phyloP scores from a whole-genome alignment of 2,888 invertebrate species.

The Chironomus riparius region DNA sequence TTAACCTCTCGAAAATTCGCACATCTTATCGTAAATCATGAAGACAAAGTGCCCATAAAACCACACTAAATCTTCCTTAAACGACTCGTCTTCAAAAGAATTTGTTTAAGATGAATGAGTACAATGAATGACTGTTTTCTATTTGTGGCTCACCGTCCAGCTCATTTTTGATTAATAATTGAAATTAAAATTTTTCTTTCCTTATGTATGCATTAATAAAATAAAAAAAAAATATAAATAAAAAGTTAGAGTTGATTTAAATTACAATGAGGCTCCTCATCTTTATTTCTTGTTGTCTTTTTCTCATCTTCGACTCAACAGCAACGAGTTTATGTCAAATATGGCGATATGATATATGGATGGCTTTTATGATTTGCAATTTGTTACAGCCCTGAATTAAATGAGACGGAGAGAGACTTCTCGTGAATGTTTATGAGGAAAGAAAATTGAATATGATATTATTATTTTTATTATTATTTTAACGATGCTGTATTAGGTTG shows the following conservation, averaged over 20 bases:
- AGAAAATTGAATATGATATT: not conserved
- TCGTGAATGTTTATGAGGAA: not conserved
- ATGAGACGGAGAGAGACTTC: not conserved
- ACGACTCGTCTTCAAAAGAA: not conserved
- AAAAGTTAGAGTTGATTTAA: not conserved
- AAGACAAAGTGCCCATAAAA: too few species aligned
- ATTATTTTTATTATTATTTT: too few species aligned
- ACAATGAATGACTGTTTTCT: constrained; percentile 25
- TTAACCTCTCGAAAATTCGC: too few species aligned
- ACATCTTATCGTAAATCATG: too few species aligned
- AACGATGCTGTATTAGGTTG: too few species aligned
- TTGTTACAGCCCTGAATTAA: constrained; percentile 1
- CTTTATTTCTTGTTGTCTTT: not conserved
- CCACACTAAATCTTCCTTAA: too few species aligned
- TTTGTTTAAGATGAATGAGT: constrained; percentile 11
- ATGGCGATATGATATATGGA: not conserved
- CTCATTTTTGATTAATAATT: constrained; percentile 26
- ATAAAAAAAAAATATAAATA: not conserved
- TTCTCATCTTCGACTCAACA: not conserved
- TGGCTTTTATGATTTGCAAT: not conserved
- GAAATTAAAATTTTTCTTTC: constrained; percentile 22
- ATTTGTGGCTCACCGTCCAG: constrained; percentile 20
- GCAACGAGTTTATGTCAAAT: not conserved
- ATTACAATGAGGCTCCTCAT: not conserved
- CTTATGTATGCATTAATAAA: not conserved